Evolutionary conservation across 2,797 vertebrate species (phyloP), one percentile per base, ranked within the genome.

Genomic region (Morelia viridis): DNA sequence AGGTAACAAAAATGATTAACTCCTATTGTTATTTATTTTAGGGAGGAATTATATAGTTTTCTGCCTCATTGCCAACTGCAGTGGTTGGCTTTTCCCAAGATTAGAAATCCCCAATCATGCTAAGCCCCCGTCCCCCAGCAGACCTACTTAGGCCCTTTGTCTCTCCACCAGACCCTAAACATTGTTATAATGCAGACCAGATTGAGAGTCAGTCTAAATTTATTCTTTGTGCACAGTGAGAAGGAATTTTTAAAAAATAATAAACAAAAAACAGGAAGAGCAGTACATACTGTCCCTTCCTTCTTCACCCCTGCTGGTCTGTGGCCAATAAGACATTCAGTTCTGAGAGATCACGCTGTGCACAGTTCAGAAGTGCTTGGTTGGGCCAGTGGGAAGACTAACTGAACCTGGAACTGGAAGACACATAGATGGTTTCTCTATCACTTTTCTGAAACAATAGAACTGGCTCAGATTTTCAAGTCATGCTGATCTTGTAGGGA

Each of bases 391-490:
- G 19, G 71, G 46, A 80, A 46, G 35, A 80, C 71, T 46, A 46
- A 3, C 19, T 88, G 24, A 41, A 11, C 8, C 64, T 68, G 64
- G 28, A 53, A 65, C 53, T 31, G 53, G 22, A 53, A 64, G 4
- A 4, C 62, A 41, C 89, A 35, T 53, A 8, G 8, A 76, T 22
- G 19, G 0, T 28, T 76, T 61, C 28, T 11, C 11, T 1, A 17
- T n/a, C n/a, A 28, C 28, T 46, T 60, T 86, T 93, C 53, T n/a
- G 46, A 57, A 76, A 41, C 90, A 89, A 89, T 28, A 89, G 50
- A 92, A 76, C 41, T 56, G 7, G 28, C 28, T 83, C 28, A n/a
- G 22, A 85, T 68, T n/a, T 58, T 85, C 28, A 35, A 53, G 24
- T 46, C 68, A 65, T 12, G 17, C 85, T 88, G n/a, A 80, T 88